Percentiles rank a stretch among this genome's conserved stretches.
phyloP scores from a whole-genome alignment of 2,888 invertebrate genomes.

The Andrena flavipes region DNA sequence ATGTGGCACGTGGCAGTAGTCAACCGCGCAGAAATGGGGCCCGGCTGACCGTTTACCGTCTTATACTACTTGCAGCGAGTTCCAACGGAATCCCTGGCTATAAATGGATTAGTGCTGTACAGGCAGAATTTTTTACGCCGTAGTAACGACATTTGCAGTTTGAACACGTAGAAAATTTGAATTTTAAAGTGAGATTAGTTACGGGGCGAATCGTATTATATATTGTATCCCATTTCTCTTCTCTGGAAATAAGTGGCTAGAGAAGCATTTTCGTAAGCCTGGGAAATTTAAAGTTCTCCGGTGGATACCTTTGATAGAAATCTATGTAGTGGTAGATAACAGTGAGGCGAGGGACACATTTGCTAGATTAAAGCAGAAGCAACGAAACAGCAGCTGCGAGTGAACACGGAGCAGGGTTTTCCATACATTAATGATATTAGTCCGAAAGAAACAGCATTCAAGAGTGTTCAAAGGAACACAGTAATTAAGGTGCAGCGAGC shows the following conservation, averaged over 20 bases:
- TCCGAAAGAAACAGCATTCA: slow-evolving; percentile 3
- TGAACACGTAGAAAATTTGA: slow-evolving; percentile 43
- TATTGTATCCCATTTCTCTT: slow-evolving; percentile 7
- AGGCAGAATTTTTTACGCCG: slow-evolving; percentile 12
- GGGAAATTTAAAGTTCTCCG: too few relatives aligned
- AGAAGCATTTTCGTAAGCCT: too few relatives aligned
- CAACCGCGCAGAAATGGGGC: not conserved
- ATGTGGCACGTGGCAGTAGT: not conserved
- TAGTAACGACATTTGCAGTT: slow-evolving; percentile 14
- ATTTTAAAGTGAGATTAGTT: slow-evolving; percentile 40
- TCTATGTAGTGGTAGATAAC: too few relatives aligned
- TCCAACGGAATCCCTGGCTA: not conserved
- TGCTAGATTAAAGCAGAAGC: too few relatives aligned
- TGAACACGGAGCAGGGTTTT: not conserved
- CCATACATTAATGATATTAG: not conserved
- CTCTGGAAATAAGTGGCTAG: not conserved
- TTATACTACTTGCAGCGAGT: slow-evolving; percentile 5
- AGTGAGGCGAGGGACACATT: too few relatives aligned
- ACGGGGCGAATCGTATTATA: not conserved
- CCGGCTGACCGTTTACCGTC: slow-evolving; percentile 9
- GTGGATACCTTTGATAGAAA: too few relatives aligned
- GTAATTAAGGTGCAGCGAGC: slow-evolving; percentile 24
- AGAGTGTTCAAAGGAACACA: not conserved
- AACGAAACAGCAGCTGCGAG: not conserved
- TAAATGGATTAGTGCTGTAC: too few relatives aligned